Evolutionary conservation across 2,797 vertebrate genomes (phyloP), one percentile per base, ranked within the genome.

Genomic region (Arnoldichthys spilopterus): DNA sequence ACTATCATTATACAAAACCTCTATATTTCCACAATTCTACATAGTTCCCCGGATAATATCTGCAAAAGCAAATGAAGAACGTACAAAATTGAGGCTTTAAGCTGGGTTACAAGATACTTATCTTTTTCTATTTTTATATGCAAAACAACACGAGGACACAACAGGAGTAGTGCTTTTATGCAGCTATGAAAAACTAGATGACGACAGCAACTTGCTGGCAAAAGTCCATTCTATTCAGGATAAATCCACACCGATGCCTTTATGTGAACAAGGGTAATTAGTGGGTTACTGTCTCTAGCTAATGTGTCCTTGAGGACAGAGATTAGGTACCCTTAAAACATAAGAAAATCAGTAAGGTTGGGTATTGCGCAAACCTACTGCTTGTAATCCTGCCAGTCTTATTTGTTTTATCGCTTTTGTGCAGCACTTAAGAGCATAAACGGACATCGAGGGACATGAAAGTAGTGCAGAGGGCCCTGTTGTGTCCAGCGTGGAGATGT

Each of bases 401-500:
- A 40, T 70, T 77, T 71, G 64, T 71, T 77, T 77, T 62, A 77
- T 71, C 47, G 67, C 43, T 30, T 62, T 62, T 51, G 56, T 49
- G 49, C 28, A 62, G 67, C 66, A 77, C 76, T 77, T 77, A 62
- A 70, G 66, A 37, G 28, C 76, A 77, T 77, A 69, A 77, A 69
- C 9, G 30, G 54, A 62, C 76, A 62, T 61, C n/a, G 8, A 54
- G 56, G 56, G 56, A 70, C 67, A 77, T 77, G 54, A 77, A 71
- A 77, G 76, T 70, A 40, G 67, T 47, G n/a, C 64, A 71, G 54
- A 26, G 75, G 45, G 56, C 64, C 53, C 76, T n/a, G 26, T 32
- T 13, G 76, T 9, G 7, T 59, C 54, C 56, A 61, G 34, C 12
- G 6, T 26, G 6, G 37, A 77, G 54, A 69, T 68, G 53, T 49